Percentiles rank a stretch among this genome's conserved stretches.
Evolutionary conservation across 2,888 invertebrate genomes (phyloP).

Genomic region (Trisateles emortualis): DNA sequence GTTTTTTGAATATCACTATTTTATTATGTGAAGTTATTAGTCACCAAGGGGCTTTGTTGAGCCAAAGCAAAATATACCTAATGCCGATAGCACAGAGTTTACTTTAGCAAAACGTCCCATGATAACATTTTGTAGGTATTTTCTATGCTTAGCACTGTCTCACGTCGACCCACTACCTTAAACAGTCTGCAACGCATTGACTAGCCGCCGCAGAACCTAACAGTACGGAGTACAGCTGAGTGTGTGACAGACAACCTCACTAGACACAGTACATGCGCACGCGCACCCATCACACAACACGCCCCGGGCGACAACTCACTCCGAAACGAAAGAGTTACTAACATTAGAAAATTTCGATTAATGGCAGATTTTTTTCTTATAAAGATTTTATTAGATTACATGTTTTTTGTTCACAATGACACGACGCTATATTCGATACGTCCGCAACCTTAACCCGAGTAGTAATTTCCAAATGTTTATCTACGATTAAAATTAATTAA

Average conservation of each 20-base stretch:
- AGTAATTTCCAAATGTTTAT: constrained; percentile 44
- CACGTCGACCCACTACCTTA: constrained; percentile 23
- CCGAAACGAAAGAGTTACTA: constrained; percentile 6
- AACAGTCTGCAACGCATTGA: constrained; percentile 46
- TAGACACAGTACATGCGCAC: neutral
- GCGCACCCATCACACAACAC: neutral
- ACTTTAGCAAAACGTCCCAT: too few species aligned
- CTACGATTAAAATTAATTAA: constrained; percentile 49
- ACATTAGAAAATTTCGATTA: constrained; percentile 9
- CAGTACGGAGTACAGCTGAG: constrained; percentile 18
- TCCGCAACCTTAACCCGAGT: constrained; percentile 35
- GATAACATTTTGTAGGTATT: too few species aligned
- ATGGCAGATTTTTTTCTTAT: constrained; percentile 7
- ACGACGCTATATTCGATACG: constrained; percentile 31
- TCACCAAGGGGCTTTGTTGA: too few species aligned
- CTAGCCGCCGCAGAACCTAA: constrained; percentile 53
- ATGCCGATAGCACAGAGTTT: too few species aligned
- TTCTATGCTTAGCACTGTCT: neutral
- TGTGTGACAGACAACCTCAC: constrained; percentile 15
- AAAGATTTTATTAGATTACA: constrained; percentile 8
- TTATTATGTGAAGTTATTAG: too few species aligned
- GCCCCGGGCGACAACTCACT: constrained; percentile 2
- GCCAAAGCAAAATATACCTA: too few species aligned
- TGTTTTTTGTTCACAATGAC: constrained; percentile 12
- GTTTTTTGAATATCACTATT: too few species aligned